Conservation (phyloP, 1,140 invertebrate genomes). For the Zaprionus ghesquierei region DNA sequence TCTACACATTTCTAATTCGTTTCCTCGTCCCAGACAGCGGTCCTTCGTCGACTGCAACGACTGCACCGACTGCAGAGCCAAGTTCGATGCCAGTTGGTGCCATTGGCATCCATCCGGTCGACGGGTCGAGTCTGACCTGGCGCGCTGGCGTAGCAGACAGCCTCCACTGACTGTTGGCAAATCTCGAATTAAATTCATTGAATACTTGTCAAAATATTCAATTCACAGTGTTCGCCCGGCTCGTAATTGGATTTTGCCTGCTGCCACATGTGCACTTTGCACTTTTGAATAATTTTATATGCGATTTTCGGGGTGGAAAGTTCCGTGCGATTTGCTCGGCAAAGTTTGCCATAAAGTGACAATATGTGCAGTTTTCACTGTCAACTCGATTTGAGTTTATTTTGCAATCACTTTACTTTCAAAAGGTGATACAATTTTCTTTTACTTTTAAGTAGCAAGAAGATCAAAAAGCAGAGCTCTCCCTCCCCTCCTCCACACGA, state of each 20-base stretch:
- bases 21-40: slow-evolving; percentile 33
- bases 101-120: slow-evolving; percentile 28
- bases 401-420: slow-evolving; percentile 1
- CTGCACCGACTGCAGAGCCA: no score
- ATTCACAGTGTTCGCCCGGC: slow-evolving; percentile 31
- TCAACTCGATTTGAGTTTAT: neutral
- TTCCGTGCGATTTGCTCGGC: neutral
- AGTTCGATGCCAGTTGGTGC: slow-evolving; percentile 18
- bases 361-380: neutral
- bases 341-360: neutral
- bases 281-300: slow-evolving; percentile 58
- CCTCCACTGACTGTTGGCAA: slow-evolving; percentile 39
- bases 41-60: neutral
- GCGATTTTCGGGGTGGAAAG: slow-evolving; percentile 19
- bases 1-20: slow-evolving; percentile 80
- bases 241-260: slow-evolving; percentile 70
- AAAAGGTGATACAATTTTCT: slow-evolving; percentile 19
- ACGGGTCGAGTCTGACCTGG: slow-evolving; percentile 14
- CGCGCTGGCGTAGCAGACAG: slow-evolving; percentile 4
- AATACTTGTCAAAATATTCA: slow-evolving; percentile 79
- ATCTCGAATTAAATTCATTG: slow-evolving; percentile 79
- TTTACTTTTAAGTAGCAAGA: slow-evolving; percentile 13
- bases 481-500: slow-evolving; percentile 22
- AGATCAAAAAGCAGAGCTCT: slow-evolving; percentile 56
- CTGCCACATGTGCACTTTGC: slow-evolving; percentile 70